Base-by-base conservation (phyloP, 2,113 vertebrate genomes). In the Ciconia boyciana region DNA sequence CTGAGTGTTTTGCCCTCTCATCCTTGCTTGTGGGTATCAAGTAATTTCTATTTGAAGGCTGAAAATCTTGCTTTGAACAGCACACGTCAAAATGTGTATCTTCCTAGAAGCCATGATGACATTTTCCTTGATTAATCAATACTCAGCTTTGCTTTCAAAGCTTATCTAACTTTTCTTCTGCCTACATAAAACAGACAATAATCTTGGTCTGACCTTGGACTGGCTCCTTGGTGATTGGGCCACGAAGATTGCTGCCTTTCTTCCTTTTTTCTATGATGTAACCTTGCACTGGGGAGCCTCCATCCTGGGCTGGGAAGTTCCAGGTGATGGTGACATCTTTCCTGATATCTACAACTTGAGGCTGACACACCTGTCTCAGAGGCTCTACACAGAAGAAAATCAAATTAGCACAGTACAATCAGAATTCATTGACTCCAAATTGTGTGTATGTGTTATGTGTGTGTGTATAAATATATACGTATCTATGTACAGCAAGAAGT, bases 241-340 rank as follows among this genome's bases (percentile, higher is more conserved):
- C 83, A 98, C 96, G 98, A 80, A 98, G 92, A 44, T 55, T 98
- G 90, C 96, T 97, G 43, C 97, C 97, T 93, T 98, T 98, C 91
- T 98, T 98, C 72, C 89, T 98, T 98, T 77, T 93, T 86, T 98
- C 96, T 46, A 97, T 95, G 77, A 97, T 36, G 60, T 98, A 98
- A 41, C 97, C 84, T 25, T 98, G 90, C 52, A 98, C 82, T 24
- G 97, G 34, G 17, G 96, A 96, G 31, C 98, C 93, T 22, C 98
- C 97, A 26, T 98, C 93, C 11, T 97, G 64, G 29, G 54, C 61
- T 43, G 98, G 97, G 60, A 95, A 93, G 20, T 93, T 97, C 97
- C 97, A 98, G 14, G 91, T 97, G 91, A 98, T 93, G 22, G 97
- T 97, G 87, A 98, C 44, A 29, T 84, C 71, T 60, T 97, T 98